Base-by-base conservation (phyloP, 2,797 vertebrate genomes). In the Aeoliscus strigatus region DNA sequence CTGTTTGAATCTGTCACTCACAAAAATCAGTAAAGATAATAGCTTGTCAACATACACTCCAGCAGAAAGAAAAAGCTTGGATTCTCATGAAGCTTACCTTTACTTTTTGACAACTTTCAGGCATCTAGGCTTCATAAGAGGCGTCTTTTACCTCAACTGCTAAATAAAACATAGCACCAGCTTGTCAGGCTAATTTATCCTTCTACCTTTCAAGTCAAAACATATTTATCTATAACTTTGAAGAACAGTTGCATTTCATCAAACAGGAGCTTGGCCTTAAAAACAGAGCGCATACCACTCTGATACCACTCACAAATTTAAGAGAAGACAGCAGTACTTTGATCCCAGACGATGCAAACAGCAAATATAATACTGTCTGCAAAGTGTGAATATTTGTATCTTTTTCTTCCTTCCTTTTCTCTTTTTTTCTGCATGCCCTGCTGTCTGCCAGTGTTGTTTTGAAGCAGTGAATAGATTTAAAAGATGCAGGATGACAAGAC, bases 401-500 rank as follows among this genome's bases (percentile, higher is more conserved):
- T 70, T 73, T 66, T 66, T 60, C 38, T 11, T 15, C 13, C 24
- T 51, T 46, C 51, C 59, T 43, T 53, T 45, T 68, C 37, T 55
- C 62, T 45, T 17, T 36, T 51, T 37, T 14, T 16, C 39, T 46
- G 47, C 80, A 49, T 80, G 77, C 79, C 77, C 79, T 77, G 78
- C 79, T 87, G 82, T 88, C 84, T 88, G 70, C 47, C 79, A 77
- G 73, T 75, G 82, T 86, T 85, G 85, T 85, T 88, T 77, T 82
- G 81, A 87, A 79, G 79, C 74, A 36, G 70, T 81, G 81, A 88
- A 86, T 85, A 86, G 82, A 88, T 88, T 84, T 83, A 75, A 82
- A 84, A 89, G 85, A 90, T 90, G 82, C 83, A 83, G 84, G 83
- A 85, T 89, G 87, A 88, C 86, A 88, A 87, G 87, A 88, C 86